Conservation (phyloP, 2,888 invertebrate species). For the Metallyticus violacea region DNA sequence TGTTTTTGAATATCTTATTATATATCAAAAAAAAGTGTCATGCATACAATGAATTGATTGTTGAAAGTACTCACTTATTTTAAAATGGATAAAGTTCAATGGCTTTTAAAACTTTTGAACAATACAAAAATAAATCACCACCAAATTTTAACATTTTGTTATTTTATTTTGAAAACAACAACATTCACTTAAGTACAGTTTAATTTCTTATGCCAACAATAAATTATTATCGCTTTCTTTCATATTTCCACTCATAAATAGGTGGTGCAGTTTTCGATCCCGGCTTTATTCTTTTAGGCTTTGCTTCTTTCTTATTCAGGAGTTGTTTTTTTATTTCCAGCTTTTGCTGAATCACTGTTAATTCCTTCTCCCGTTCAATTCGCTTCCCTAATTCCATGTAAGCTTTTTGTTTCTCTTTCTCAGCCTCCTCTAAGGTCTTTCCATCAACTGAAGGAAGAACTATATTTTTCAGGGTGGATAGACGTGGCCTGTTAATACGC, state of each 20-base stretch:
- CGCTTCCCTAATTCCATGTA: conserved; percentile 75
- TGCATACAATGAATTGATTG: too few relatives aligned
- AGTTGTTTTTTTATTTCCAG: conserved; percentile 69
- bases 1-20: too few relatives aligned
- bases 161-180: too few relatives aligned
- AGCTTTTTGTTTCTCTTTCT: conserved; percentile 58
- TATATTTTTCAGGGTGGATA: conserved; percentile 27
- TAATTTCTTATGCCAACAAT: too few relatives aligned
- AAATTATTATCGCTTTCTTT: conserved; percentile 67
- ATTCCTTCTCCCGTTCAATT: conserved; percentile 71
- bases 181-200: too few relatives aligned
- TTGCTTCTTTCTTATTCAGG: conserved; percentile 56
- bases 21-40: too few relatives aligned
- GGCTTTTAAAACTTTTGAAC: too few relatives aligned
- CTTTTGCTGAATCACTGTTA: conserved; percentile 74
- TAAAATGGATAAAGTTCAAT: too few relatives aligned
- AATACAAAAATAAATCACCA: too few relatives aligned
- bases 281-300: conserved; percentile 59
- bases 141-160: too few relatives aligned
- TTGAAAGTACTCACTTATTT: too few relatives aligned
- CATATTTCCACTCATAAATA: conserved; percentile 75
- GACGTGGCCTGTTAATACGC: conserved; percentile 48
- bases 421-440: conserved; percentile 51
- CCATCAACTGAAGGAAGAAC: conserved; percentile 36
- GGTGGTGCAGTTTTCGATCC: conserved; percentile 69